Evolutionary conservation across 2,888 invertebrate genomes (phyloP), one percentile per base, ranked within the genome.

Genomic region (Leptinotarsa juncta): DNA sequence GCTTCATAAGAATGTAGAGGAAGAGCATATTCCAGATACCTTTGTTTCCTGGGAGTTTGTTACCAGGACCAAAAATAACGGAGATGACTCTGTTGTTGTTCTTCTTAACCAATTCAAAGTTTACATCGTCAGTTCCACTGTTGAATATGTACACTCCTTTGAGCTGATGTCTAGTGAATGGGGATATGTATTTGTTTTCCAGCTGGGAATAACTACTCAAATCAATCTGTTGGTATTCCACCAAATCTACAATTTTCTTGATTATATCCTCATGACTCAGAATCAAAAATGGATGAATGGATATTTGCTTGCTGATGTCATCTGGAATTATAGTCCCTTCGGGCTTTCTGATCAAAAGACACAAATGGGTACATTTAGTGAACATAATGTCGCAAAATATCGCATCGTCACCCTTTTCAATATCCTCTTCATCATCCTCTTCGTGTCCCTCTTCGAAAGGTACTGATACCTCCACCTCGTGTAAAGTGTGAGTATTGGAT

Each of bases 31-130:
- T 69, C 69, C 69, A 69, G n/a, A 69, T 16, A n/a, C 48, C 69
- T 69, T 69, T 69, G 18, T 69, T 69, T 20, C 69, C 69, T 10
- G 69, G 69, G 4, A 69, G 57, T 32, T 69, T 69, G 20, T 57
- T 69, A 53, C 50, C 15, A 20, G 16, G 7, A 3, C 69, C 69
- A 42, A 69, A 69, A 48, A 69, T 69, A 7, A 69, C 20, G 2
- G 69, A 69, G 10, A 69, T 14, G 1, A 57, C 50, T 48, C 69
- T 57, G 48, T 69, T 57, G 32, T 69, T 69, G 18, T 69, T 69
- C 57, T 69, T 69, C 16, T 10, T 20, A 42, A 69, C 42, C 14
- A 57, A 7, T 15, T 68, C 57, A 14, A 50, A 69, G 20, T 69
- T 10, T 3, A 49, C 18, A 57, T 48, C 69, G 23, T 60, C 48